Evolutionary conservation across 1,140 invertebrate species (phyloP), one percentile per base, ranked within the genome.

Genomic region (Dysdera silvatica): DNA sequence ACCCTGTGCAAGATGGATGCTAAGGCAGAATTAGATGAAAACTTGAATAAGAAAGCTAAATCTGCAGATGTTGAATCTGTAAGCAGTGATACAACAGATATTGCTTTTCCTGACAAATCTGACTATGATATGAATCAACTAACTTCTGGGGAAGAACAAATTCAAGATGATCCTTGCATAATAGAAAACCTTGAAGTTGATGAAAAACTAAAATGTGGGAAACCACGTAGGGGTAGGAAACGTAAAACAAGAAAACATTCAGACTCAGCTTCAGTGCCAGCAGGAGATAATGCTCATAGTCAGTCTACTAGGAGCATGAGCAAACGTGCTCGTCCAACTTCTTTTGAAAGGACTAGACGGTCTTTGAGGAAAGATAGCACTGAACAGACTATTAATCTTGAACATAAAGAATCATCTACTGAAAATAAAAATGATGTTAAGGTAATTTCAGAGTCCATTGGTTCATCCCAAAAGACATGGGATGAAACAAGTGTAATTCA

Each of bases 211-310:
- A 57, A 41, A 37, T 8, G 40, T 4, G 66, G 65, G 49, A 48
- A 64, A 40, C 65, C 69, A 20, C 35, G 61, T 52, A 53, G 69
- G 33, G 69, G 69, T 10, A 28, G 67, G 31, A 59, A 62, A 45
- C 66, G 67, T 14, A 71, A 71, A 23, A 71, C 62, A 28, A 57
- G 69, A 37, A 71, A 69, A 51, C 63, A 60, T 56, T 55, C 56
- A 14, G 68, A 71, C 66, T 23, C 47, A 24, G 8, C 24, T 18
- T 32, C 45, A 49, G 29, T 35, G 49, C 8, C 49, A 55, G 8
- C 24, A 52, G 18, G 4, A 18, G 18, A 32, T 12, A 43, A 32
- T 23, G 12, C 35, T 2, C 18, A 20, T 16, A 28, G 29, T 16
- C 29, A 53, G 32, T n/a, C 14, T 37, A 6, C 41, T 8, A 16